Evolutionary conservation across 2,797 vertebrate species (phyloP).

Genomic region (Lithobates sylvaticus): DNA sequence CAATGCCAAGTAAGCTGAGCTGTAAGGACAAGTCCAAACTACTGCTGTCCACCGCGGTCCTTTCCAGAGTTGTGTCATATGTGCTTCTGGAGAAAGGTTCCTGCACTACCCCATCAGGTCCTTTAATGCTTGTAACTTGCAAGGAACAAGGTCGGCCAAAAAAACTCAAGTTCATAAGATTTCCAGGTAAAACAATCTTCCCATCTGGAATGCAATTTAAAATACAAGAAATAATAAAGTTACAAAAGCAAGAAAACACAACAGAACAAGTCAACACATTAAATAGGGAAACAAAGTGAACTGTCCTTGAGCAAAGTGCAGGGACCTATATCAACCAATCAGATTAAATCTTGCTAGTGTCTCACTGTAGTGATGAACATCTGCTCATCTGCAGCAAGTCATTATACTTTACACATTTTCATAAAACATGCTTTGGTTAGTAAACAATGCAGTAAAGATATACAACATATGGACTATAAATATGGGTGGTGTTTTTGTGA

Average conservation of each 20-base stretch:
- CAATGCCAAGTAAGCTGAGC: conserved; percentile 80
- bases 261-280: background rate
- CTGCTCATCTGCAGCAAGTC: no score
- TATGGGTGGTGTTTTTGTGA: no score
- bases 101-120: conserved; percentile 81
- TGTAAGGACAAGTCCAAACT: conserved; percentile 82
- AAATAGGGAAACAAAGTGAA: no score
- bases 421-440: no score
- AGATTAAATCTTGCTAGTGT: no score
- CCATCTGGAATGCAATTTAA: conserved; percentile 75
- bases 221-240: background rate
- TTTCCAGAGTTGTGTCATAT: conserved; percentile 55
- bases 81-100: conserved; percentile 12
- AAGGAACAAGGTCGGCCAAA: conserved; percentile 85
- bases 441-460: no score
- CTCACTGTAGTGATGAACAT: no score
- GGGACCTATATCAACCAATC: no score
- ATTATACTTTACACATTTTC: no score
- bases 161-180: conserved; percentile 81
- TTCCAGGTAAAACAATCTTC: conserved; percentile 88
- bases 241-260: background rate
- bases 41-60: conserved; percentile 68
- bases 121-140: conserved; percentile 79
- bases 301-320: no score
- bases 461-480: no score